Percentiles rank a stretch among this genome's conserved stretches.
Conservation (phyloP, 1,140 invertebrate genomes). For the Trinorchestia longiramus region DNA sequence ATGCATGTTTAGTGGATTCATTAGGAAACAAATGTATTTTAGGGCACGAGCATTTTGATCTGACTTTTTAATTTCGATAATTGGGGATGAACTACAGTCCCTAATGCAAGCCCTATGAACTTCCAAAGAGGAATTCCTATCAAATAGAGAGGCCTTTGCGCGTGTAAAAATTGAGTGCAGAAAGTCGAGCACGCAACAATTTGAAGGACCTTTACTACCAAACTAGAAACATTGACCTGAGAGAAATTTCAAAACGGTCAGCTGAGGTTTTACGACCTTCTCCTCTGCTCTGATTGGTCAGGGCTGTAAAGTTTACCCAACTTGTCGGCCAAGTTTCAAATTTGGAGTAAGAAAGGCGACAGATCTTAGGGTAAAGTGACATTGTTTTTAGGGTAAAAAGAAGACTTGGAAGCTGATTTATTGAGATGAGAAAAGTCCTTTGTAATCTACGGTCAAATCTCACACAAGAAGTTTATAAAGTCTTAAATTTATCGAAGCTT, state of each 20-base stretch:
- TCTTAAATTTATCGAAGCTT: neutral
- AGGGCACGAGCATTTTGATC: neutral
- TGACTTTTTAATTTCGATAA: neutral
- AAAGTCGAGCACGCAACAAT: neutral
- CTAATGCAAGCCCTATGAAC: neutral
- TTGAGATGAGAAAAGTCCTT: slow-evolving; percentile 47
- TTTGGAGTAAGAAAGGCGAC: slow-evolving; percentile 39
- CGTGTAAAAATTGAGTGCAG: neutral
- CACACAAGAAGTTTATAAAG: slow-evolving; percentile 38
- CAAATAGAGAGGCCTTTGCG: neutral
- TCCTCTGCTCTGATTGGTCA: slow-evolving; percentile 17
- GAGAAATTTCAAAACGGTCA: neutral
- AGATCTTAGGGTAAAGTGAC: slow-evolving; percentile 51
- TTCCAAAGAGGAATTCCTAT: neutral
- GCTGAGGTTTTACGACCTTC: slow-evolving; percentile 12
- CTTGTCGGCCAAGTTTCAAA: slow-evolving; percentile 37
- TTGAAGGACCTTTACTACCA: neutral
- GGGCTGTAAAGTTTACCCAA: slow-evolving; percentile 37
- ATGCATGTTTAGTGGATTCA: neutral
- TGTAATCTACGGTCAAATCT: slow-evolving; percentile 36
- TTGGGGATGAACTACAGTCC: neutral
- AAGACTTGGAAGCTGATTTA: slow-evolving; percentile 31
- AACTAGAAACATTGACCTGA: slow-evolving; percentile 11
- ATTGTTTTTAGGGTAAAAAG: neutral
- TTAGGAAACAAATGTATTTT: neutral